Evolutionary conservation across 2,888 invertebrate species (phyloP).

Genomic region (Nemoura dubitans): DNA sequence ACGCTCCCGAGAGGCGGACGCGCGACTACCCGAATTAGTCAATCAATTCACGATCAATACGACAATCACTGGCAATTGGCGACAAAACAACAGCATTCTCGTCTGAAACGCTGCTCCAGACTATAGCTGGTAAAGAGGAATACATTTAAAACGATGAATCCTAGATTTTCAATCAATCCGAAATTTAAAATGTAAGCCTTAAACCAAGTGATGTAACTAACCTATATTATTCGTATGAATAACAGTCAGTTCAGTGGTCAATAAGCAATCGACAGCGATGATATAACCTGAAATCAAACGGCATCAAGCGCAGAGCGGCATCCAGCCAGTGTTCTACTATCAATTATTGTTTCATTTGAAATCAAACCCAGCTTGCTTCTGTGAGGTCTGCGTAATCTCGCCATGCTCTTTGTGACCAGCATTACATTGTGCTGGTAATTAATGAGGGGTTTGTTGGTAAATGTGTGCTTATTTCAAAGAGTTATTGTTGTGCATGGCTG

Average conservation of each 20-base stretch:
- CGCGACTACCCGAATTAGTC: neutral
- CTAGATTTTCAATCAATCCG: neutral
- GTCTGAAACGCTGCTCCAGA: neutral
- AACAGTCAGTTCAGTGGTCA: neutral
- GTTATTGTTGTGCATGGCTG: neutral
- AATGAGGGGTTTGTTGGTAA: neutral
- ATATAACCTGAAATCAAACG: neutral
- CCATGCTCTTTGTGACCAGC: neutral
- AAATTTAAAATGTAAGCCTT: neutral
- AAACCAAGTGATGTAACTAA: neutral
- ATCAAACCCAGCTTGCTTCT: neutral
- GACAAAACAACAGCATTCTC: neutral
- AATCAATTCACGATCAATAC: conserved; percentile 7
- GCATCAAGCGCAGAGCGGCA: neutral
- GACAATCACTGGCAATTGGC: neutral
- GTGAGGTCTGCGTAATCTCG: neutral
- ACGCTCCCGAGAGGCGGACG: neutral
- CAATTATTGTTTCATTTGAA: neutral
- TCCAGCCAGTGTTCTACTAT: neutral
- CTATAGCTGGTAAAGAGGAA: neutral
- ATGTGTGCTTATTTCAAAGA: conserved; percentile 12
- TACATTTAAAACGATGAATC: neutral
- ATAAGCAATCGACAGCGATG: neutral
- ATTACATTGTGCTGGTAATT: neutral
- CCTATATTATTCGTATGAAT: neutral